phyloP scores from a whole-genome alignment of 2,797 vertebrate genomes.

The Falco columbarius region DNA sequence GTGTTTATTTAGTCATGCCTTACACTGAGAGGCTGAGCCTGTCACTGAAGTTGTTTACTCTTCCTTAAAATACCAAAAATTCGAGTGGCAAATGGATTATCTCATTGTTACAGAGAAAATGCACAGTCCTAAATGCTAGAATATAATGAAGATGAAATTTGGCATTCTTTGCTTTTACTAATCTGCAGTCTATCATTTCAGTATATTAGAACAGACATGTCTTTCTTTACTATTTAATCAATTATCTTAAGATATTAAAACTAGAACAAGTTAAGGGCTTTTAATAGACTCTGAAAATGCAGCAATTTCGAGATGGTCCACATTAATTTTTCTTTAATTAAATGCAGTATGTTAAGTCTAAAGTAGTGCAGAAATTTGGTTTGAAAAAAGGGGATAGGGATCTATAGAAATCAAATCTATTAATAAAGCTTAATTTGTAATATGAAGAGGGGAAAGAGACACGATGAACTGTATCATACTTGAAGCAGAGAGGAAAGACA shows the following conservation, averaged over 20 bases:
- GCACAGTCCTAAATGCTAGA: not conserved
- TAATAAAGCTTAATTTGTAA: not conserved
- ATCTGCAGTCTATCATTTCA: conserved; percentile 21
- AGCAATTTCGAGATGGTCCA: not conserved
- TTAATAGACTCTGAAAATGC: conserved; percentile 23
- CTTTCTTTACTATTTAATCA: conserved; percentile 47
- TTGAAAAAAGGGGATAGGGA: not conserved
- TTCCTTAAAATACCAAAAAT: not conserved
- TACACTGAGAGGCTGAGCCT: not conserved
- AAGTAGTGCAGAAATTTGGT: not conserved
- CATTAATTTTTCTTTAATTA: conserved; percentile 41
- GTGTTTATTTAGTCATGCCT: conserved; percentile 4
- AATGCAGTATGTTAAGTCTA: not conserved
- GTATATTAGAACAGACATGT: conserved; percentile 5
- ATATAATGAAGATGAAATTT: conserved; percentile 36
- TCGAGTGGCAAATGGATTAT: not conserved
- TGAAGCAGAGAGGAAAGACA: not conserved
- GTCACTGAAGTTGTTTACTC: conserved; percentile 12
- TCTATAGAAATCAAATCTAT: not conserved
- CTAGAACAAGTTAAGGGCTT: not conserved
- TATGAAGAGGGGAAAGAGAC: not conserved
- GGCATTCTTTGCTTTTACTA: conserved; percentile 19
- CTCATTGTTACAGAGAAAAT: not conserved
- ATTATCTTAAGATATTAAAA: conserved; percentile 42
- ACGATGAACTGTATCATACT: not conserved